Evolutionary conservation across 2,797 vertebrate species (phyloP).

Genomic region (Aeoliscus strigatus): DNA sequence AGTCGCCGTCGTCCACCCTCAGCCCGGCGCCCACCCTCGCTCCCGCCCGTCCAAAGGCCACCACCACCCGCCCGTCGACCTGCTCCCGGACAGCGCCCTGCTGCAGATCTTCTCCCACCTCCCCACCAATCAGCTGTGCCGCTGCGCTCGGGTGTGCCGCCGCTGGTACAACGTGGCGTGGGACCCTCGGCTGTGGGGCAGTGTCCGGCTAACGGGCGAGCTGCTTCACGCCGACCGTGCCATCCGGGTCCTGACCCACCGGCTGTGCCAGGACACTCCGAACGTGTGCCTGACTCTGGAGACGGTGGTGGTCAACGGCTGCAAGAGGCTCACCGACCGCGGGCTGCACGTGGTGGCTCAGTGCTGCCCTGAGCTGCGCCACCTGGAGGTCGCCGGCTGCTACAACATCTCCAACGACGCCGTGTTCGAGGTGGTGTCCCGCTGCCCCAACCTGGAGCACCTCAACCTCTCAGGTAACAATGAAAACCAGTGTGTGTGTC

Average conservation of each 20-base stretch:
- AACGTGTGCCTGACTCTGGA: conserved; percentile 97
- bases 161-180: conserved; percentile 98
- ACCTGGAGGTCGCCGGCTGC: conserved; percentile 89
- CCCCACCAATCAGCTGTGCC: conserved; percentile 94
- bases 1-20: conserved; percentile 88
- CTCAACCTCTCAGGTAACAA: conserved; percentile 97
- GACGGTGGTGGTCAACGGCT: conserved; percentile 87
- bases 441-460: conserved; percentile 93
- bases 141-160: conserved; percentile 88
- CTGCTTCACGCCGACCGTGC: conserved; percentile 91
- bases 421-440: conserved; percentile 93
- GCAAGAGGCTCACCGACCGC: conserved; percentile 93
- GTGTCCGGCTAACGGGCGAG: conserved; percentile 86
- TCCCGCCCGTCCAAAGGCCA: conserved; percentile 77
- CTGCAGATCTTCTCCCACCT: conserved; percentile 91
- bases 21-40: conserved; percentile 74
- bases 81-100: conserved; percentile 86
- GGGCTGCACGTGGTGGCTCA: conserved; percentile 91
- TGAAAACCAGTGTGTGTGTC: too few species aligned
- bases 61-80: conserved; percentile 80
- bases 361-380: conserved; percentile 92
- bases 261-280: conserved; percentile 96
- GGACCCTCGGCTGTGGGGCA: conserved; percentile 93
- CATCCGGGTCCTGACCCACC: conserved; percentile 88
- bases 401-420: conserved; percentile 96